Evolutionary conservation across 2,113 vertebrate species (phyloP).

Genomic region (Micronisus gabar): DNA sequence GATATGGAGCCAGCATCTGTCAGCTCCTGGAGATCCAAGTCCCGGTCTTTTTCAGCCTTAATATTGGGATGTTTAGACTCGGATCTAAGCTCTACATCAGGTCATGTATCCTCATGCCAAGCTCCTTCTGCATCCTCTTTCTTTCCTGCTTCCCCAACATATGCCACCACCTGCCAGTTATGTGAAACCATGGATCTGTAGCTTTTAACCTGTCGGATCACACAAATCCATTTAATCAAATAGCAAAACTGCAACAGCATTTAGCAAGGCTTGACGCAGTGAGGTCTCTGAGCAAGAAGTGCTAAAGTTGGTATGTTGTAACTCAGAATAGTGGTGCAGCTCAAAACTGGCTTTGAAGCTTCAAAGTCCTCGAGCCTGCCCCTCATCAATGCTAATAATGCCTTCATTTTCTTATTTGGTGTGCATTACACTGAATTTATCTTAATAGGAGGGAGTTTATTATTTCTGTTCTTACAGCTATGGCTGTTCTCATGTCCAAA

Average conservation of each 20-base stretch:
- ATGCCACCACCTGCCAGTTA: not conserved
- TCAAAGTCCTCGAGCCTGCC: not conserved
- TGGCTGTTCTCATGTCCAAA: not conserved
- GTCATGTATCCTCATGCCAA: not conserved
- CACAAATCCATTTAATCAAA: not conserved
- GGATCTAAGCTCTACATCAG: not conserved
- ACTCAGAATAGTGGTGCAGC: not conserved
- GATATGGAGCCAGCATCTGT: not conserved
- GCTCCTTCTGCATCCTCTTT: not conserved
- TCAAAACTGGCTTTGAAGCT: not conserved
- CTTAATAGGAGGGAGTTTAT: not conserved
- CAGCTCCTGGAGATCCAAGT: not conserved
- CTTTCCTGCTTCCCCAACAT: not conserved
- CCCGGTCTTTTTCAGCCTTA: not conserved
- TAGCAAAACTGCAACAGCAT: not conserved
- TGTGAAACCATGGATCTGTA: not conserved
- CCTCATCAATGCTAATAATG: not conserved
- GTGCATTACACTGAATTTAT: not conserved
- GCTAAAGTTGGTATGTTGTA: not conserved
- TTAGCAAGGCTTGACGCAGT: rapidly evolving
- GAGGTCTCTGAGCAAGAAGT: not conserved
- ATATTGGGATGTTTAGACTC: not conserved
- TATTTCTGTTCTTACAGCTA: not conserved
- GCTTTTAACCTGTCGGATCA: not conserved
- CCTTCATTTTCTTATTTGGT: not conserved